A percentile compares a stretch with the other conserved stretches of the same genome.
Evolutionary conservation across 2,797 vertebrate species (phyloP).

Genomic region (Sebastolobus alascanus): DNA sequence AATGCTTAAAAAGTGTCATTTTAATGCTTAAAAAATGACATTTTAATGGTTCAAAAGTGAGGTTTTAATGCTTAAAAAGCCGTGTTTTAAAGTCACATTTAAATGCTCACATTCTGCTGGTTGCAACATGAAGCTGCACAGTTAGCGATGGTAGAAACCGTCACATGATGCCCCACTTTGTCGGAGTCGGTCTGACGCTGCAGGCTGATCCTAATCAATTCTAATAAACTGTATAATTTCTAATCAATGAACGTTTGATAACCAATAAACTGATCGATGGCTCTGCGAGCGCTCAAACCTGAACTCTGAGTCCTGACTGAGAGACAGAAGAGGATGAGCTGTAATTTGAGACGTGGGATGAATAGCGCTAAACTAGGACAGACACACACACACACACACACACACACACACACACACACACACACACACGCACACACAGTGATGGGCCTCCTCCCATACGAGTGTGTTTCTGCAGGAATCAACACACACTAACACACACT

Average conservation of each 20-base stretch:
- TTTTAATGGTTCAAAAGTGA: too few relatives aligned
- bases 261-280: not conserved
- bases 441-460: not conserved
- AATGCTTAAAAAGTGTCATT: too few relatives aligned
- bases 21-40: too few relatives aligned
- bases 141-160: too few relatives aligned
- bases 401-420: constrained; percentile 15
- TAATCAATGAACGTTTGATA: not conserved
- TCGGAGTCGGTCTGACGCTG: not conserved
- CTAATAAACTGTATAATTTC: too few relatives aligned
- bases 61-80: too few relatives aligned
- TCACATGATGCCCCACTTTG: too few relatives aligned
- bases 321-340: constrained; percentile 34
- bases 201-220: not conserved
- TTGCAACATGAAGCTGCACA: too few relatives aligned
- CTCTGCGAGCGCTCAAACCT: not conserved
- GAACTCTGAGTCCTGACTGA: not conserved
- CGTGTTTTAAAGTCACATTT: too few relatives aligned
- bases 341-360: constrained; percentile 58
- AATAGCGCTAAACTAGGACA: constrained; percentile 71
- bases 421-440: not conserved
- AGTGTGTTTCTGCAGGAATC: constrained; percentile 19
- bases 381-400: constrained; percentile 42
- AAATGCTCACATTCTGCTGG: too few relatives aligned
- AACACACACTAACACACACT: constrained; percentile 8